A percentile compares a stretch with the other conserved stretches of the same genome.
These are phyloP conservation scores for Lepisosteus oculatus DNA, from an alignment of 2,113 vertebrate genomes.

Conservation along the genomic window DNA sequence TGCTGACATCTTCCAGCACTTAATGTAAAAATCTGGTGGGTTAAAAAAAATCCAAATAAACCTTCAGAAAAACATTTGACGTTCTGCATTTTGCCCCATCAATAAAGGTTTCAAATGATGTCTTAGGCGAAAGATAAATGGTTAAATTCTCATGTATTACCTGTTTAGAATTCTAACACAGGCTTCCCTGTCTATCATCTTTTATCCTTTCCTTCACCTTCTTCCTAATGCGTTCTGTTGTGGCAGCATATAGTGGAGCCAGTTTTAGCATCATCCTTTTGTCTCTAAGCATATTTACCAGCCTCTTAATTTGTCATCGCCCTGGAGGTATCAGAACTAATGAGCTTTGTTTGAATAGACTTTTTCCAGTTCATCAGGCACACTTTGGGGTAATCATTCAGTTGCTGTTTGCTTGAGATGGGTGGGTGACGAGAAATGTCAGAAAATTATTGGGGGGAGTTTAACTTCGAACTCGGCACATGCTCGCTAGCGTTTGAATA, in stretches of 20 bases:
- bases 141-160: constrained; percentile 33
- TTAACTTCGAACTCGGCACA: neutral
- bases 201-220: constrained; percentile 60
- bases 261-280: constrained; percentile 55
- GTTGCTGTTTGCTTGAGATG: constrained; percentile 77
- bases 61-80: constrained; percentile 46
- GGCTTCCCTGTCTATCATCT: constrained; percentile 27
- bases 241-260: constrained; percentile 47
- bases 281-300: constrained; percentile 75
- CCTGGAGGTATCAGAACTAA: constrained; percentile 86
- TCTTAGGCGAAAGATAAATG: constrained; percentile 32
- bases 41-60: constrained; percentile 19
- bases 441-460: constrained; percentile 58
- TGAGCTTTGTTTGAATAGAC: constrained; percentile 89
- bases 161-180: constrained; percentile 10
- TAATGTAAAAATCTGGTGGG: neutral
- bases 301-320: constrained; percentile 83
- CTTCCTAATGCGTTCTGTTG: constrained; percentile 72
- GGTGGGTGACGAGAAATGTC: constrained; percentile 72
- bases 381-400: constrained; percentile 87
- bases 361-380: constrained; percentile 90
- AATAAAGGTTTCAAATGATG: constrained; percentile 36
- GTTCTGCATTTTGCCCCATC: constrained; percentile 36
- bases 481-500: neutral
- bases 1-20: neutral